Base-by-base conservation (phyloP, 2,113 vertebrate genomes). In the Sula dactylatra region DNA sequence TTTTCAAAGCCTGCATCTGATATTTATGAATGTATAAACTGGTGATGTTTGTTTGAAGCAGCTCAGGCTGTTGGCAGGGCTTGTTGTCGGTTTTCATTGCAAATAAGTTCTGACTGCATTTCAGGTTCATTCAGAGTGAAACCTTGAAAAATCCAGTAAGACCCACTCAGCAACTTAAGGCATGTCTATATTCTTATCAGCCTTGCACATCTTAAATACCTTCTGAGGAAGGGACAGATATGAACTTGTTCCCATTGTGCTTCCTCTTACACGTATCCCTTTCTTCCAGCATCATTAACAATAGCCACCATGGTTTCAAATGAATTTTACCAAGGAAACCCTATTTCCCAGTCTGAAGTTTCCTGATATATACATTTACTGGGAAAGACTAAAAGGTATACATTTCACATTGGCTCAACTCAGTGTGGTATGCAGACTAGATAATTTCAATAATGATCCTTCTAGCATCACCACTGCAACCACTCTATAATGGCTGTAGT, bases 1-100 rank as follows among this genome's bases (percentile, higher is more conserved):
- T 92, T 96, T 96, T 95, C 80, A 91, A 81, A 92, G 78, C 58
- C 73, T 80, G 65, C 79, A 84, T 90, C 86, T 93, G 92, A 91
- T 97, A 88, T 97, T 96, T 94, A 96, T 94, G 95, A 94, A 92
- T 56, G 58, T 93, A 85, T 94, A 96, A 94, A 94, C 47, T 45
- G 44, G 71, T 82, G 67, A 13, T 82, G 69, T 94, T 91, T 97
- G 69, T 82, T 86, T 92, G 92, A 92, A 69, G 83, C 78, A 93
- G 72, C 62, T 86, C 61, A 71, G 93, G 40, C n/a, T 93, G 54
- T 87, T 91, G 89, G 89, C 92, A 81, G 45, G 24, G n/a, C 27
- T 95, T 91, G 29, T 38, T 84, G 66, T 90, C 7, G 10, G 52
- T 58, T 95, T 95, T 87, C 79, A 93, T 49, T 74, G 67, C 82